A percentile compares a stretch with the other conserved stretches of the same genome.
These are phyloP conservation scores for Drosophila recens DNA, from an alignment of 2,888 invertebrate genomes.

Conservation along the genomic window DNA sequence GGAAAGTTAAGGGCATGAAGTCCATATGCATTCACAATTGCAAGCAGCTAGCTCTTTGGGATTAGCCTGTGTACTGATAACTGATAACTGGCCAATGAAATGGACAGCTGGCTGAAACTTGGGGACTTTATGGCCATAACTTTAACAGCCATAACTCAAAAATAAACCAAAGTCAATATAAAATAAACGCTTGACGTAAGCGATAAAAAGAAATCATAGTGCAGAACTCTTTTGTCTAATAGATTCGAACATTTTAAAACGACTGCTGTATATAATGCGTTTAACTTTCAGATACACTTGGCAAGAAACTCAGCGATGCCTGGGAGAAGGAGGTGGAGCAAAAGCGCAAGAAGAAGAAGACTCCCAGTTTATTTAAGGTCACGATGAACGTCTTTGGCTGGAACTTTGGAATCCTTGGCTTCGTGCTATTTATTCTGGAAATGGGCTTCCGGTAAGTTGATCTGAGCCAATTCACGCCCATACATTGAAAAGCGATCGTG, in stretches of 20 bases:
- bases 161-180: constrained; percentile 20
- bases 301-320: constrained; percentile 87
- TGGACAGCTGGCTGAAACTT: constrained; percentile 23
- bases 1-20: not conserved
- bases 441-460: constrained; percentile 86
- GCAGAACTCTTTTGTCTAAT: constrained; percentile 7
- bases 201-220: constrained; percentile 32
- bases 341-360: constrained; percentile 82
- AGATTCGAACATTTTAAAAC: not conserved
- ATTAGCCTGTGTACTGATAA: constrained; percentile 20
- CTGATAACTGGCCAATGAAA: constrained; percentile 18
- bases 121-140: constrained; percentile 1
- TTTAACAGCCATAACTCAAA: constrained; percentile 30
- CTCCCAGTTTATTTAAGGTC: constrained; percentile 85
- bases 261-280: not conserved
- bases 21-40: constrained; percentile 17
- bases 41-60: constrained; percentile 10
- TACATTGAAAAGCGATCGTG: constrained; percentile 1
- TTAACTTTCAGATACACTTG: constrained; percentile 85
- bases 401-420: constrained; percentile 87
- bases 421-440: constrained; percentile 87
- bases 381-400: constrained; percentile 88
- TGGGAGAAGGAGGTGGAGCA: constrained; percentile 87
- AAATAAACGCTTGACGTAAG: constrained; percentile 23
- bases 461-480: constrained; percentile 30